Base-by-base conservation (phyloP, 2,888 invertebrate genomes). In the Acronicta leporina region DNA sequence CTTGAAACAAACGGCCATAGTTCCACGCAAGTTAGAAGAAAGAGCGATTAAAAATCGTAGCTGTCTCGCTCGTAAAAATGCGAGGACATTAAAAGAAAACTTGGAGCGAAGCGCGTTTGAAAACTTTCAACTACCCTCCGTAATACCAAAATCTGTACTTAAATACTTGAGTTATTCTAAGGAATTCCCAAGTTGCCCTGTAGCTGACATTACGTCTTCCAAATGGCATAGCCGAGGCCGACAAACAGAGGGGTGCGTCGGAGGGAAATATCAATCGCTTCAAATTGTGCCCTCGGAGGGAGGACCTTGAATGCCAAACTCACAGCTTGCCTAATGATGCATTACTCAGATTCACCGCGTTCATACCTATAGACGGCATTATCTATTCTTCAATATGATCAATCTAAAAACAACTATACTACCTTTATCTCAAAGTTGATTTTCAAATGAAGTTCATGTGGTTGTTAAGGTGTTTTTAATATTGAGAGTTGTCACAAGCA, bases 301-400 rank as follows among this genome's bases (percentile, higher is more conserved):
- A 78, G 81, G 85, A 86, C 85, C 85, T 85, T 87, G 87, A 87
- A 87, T 87, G 87, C 85, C 87, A 87, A 85, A 82, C 82, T 84
- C 85, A 84, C 86, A 81, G 85, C 81, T 84, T 83, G 75, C 80
- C 85, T 85, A 85, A 85, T 85, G 85, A 85, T 85, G 82, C 84
- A 85, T 85, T 81, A 85, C 85, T 83, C 76, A 78, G 85, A 85
- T 84, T 84, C 84, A 83, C 77, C 76, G 71, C 69, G 77, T 81
- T 76, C 79, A 75, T 80, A 80, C 81, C 81, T 77, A 75, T 75
- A 72, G 68, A 67, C 48, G 48, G 71, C 61, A 69, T 71, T 63
- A 68, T 72, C 59, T 73, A 53, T 56, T 49, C 46, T 30, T 11
- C 52, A 9, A 9, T 10, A 15, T 0, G 6, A 5, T 15, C 47